Evolutionary conservation across 2,113 vertebrate genomes (phyloP).

Genomic region (Pangasianodon gigas): DNA sequence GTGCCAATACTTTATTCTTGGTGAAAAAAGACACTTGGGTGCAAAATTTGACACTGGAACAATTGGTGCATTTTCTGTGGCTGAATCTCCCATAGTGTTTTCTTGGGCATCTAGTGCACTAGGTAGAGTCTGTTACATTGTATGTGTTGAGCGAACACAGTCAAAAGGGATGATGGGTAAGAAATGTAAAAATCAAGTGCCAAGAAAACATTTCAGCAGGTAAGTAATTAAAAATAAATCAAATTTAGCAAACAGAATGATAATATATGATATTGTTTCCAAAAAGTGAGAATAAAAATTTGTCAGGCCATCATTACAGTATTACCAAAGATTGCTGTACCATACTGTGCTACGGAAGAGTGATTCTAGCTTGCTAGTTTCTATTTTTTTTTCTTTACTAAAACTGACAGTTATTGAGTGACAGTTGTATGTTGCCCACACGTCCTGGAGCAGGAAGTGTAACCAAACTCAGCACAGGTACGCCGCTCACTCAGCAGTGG

Average conservation of each 20-base stretch:
- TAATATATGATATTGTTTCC: background rate
- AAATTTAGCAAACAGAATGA: background rate
- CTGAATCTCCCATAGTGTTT: background rate
- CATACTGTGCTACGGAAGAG: background rate
- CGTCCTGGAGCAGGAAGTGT: background rate
- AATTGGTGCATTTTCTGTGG: background rate
- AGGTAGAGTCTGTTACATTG: background rate
- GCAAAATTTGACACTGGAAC: background rate
- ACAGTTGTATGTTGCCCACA: background rate
- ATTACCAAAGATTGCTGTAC: background rate
- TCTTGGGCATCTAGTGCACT: background rate
- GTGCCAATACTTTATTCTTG: background rate
- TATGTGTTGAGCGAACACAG: background rate
- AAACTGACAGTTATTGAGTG: no score
- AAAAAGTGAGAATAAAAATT: background rate
- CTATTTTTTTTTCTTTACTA: background rate
- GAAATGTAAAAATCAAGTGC: background rate
- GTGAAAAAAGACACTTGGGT: background rate
- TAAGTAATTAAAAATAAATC: background rate
- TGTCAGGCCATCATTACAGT: background rate
- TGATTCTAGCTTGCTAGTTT: background rate
- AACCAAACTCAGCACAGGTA: background rate
- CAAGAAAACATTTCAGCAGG: background rate
- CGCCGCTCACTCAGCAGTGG: background rate
- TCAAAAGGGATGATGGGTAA: background rate